phyloP scores from a whole-genome alignment of 2,888 invertebrate genomes.

The Conchocele bisecta region DNA sequence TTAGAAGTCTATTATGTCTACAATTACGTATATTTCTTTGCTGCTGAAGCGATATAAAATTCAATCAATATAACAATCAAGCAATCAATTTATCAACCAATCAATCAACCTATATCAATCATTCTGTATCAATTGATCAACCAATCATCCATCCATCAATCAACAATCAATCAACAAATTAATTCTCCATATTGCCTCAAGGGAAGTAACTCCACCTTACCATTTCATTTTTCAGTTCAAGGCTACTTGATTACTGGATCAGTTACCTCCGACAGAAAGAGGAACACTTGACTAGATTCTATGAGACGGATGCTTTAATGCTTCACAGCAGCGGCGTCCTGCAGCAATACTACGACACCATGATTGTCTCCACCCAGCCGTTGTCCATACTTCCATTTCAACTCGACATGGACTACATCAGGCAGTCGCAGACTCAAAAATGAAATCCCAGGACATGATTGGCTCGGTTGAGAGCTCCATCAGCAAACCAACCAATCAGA shows the following conservation, averaged over 20 bases:
- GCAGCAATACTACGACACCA: conserved; percentile 87
- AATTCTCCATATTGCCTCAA: no score
- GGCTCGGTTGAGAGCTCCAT: conserved; percentile 39
- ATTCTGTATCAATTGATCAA: no score
- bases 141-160: no score
- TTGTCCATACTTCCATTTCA: conserved; percentile 91
- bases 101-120: no score
- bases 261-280: conserved; percentile 93
- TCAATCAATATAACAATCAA: no score
- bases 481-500: conserved; percentile 44
- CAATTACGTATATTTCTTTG: no score
- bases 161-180: no score
- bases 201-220: no score
- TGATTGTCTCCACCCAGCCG: conserved; percentile 91
- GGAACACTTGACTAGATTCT: conserved; percentile 91
- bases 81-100: no score
- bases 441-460: conserved; percentile 48
- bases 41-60: no score
- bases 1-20: no score
- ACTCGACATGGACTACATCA: conserved; percentile 85
- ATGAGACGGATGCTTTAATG: conserved; percentile 89
- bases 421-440: conserved; percentile 51
- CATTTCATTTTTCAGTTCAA: conserved; percentile 86
- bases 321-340: conserved; percentile 86
- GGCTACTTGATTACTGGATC: conserved; percentile 95